A percentile compares a stretch with the other conserved stretches of the same genome.
Conservation (phyloP, 2,888 invertebrate genomes). For the Thera britannica region DNA sequence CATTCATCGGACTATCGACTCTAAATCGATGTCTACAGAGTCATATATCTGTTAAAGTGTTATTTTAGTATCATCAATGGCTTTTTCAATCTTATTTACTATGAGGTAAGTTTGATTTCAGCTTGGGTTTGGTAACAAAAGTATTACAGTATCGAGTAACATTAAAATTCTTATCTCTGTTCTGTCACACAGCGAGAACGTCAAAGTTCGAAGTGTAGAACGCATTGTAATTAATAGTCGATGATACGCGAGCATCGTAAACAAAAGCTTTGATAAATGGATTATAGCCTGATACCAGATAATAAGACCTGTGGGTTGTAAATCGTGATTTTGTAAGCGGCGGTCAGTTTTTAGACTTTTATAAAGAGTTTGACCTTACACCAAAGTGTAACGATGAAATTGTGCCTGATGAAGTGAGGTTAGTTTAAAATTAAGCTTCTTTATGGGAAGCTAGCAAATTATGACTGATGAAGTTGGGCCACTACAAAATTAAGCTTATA, state of each 20-base stretch:
- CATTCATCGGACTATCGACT: slow-evolving; percentile 31
- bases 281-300: slow-evolving; percentile 81
- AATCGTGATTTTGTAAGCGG: slow-evolving; percentile 78
- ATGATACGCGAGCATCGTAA: slow-evolving; percentile 84
- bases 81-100: slow-evolving; percentile 33
- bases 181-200: slow-evolving; percentile 83
- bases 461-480: too few relatives aligned
- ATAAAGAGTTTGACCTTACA: slow-evolving; percentile 47
- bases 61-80: not conserved
- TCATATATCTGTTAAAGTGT: slow-evolving; percentile 50
- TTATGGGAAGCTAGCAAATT: too few relatives aligned
- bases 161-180: slow-evolving; percentile 84
- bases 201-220: slow-evolving; percentile 84
- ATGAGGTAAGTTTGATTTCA: slow-evolving; percentile 55
- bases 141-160: slow-evolving; percentile 74
- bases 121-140: slow-evolving; percentile 43
- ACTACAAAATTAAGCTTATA: too few relatives aligned
- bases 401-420: not conserved
- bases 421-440: not conserved
- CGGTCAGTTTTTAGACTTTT: slow-evolving; percentile 67
- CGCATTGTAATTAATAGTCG: slow-evolving; percentile 84
- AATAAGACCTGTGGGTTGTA: slow-evolving; percentile 78
- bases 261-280: slow-evolving; percentile 85
- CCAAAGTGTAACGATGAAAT: slow-evolving; percentile 34
- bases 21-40: slow-evolving; percentile 49